phyloP scores from a whole-genome alignment of 2,797 vertebrate species.

The Dipus sagitta region DNA sequence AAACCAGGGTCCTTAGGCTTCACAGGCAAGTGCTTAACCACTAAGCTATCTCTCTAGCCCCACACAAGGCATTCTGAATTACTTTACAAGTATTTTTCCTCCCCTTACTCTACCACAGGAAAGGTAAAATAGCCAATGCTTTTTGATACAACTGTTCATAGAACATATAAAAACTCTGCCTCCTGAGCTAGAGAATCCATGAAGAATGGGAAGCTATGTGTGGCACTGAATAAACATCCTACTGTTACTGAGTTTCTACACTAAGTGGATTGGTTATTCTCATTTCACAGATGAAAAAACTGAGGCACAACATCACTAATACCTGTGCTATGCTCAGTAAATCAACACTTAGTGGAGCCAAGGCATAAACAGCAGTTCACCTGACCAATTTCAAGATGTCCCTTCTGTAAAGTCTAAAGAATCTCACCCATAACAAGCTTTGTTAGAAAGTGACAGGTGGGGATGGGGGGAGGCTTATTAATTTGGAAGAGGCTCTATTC shows the following conservation, averaged over 20 bases:
- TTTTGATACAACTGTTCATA: constrained; percentile 9
- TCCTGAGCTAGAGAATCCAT: not conserved
- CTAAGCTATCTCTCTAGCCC: too few relatives aligned
- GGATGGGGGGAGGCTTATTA: not conserved
- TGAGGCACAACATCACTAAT: not conserved
- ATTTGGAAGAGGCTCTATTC: not conserved
- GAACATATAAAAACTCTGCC: not conserved
- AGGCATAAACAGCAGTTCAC: not conserved
- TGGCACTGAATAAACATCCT: not conserved
- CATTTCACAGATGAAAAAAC: constrained; percentile 40
- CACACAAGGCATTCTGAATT: not conserved
- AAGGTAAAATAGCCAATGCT: not conserved
- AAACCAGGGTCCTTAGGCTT: too few relatives aligned
- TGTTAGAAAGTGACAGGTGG: not conserved
- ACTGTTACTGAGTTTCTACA: not conserved
- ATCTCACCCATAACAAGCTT: not conserved
- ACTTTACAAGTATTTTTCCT: constrained; percentile 25
- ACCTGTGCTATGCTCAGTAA: not conserved
- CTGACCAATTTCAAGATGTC: not conserved
- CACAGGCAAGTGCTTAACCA: too few relatives aligned
- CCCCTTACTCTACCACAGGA: not conserved
- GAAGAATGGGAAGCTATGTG: not conserved
- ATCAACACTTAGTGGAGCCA: not conserved
- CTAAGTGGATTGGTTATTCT: not conserved
- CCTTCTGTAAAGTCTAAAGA: not conserved